A percentile compares a stretch with the other conserved stretches of the same genome.
These are phyloP conservation scores for Phrixothrix hirtus DNA, from an alignment of 2,888 invertebrate genomes.

Conservation along the genomic window DNA sequence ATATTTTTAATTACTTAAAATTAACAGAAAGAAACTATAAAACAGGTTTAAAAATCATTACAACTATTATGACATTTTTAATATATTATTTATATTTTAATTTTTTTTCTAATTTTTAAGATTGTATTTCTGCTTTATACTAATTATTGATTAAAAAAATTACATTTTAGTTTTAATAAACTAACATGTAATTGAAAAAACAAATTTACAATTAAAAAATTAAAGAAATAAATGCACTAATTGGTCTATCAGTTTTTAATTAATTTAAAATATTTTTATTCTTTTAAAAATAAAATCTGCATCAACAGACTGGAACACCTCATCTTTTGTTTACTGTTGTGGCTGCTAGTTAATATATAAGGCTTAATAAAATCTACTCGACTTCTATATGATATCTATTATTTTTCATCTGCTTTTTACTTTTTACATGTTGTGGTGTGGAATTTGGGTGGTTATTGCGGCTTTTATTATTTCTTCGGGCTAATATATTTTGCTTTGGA, in stretches of 20 bases:
- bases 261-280: background rate
- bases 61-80: too few species aligned
- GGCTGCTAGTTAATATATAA: conserved; percentile 20
- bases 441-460: conserved; percentile 35
- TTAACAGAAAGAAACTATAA: background rate
- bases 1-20: background rate
- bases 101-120: too few species aligned
- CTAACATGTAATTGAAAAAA: conserved; percentile 3
- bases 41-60: too few species aligned
- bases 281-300: conserved; percentile 4
- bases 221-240: conserved; percentile 14
- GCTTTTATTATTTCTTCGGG: conserved; percentile 34
- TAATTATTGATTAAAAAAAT: background rate
- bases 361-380: conserved; percentile 23
- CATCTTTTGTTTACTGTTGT: conserved; percentile 20
- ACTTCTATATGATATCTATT: conserved; percentile 31
- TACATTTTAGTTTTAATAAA: conserved; percentile 4
- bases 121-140: too few species aligned
- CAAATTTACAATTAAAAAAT: conserved; percentile 8
- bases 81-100: too few species aligned
- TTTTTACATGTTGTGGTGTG: conserved; percentile 25
- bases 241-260: conserved; percentile 9
- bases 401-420: conserved; percentile 27
- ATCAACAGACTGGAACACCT: conserved; percentile 18
- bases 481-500: conserved; percentile 23